Base-by-base conservation (phyloP, 2,113 vertebrate genomes). In the Psittacula cyanocephala region DNA sequence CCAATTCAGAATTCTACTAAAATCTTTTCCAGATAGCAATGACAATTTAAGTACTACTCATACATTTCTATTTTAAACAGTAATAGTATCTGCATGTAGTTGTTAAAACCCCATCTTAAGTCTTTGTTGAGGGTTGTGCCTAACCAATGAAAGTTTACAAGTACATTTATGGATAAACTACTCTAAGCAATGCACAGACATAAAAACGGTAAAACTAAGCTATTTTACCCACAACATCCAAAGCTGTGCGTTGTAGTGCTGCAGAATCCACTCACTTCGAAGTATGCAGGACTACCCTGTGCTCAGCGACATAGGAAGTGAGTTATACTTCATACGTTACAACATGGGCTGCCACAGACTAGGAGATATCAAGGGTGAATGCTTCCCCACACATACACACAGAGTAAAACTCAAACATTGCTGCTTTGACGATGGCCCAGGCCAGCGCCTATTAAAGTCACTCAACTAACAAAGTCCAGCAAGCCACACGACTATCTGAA, bases 171-270 rank as follows among this genome's bases (percentile, higher is more conserved):
- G 5, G 18, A 14, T 13, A 22, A 78, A 31, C 17, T 9, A 33
- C 19, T 27, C 17, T 7, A 25, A 80, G 35, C 35, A 11, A 50
- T 1, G 37, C 13, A 27, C 4, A 17, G 5, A 46, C 5, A 12
- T 10, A 1, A 41, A 43, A n/a, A 2, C 1, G 28, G 23, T 9
- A 46, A 31, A 41, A 23, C 8, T 4, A 0, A 70, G 11, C 31
- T n/a, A 23, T 53, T 49, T 52, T 4, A 52, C 44, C 31, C 41
- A 24, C 55, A 43, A n/a, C 15, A 20, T 2, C 17, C 31, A 13
- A 22, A 84, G 37, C 31, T 11, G 9, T 0, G 3, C 1, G 10
- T 0, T 7, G 18, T 2, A 47, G 14, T 0, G 3, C 81, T 43
- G 50, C 1, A 0, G 43, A 52, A 24, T 6, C 15, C 55, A 16